Evolutionary conservation across 2,113 vertebrate genomes (phyloP).

Genomic region (Osmerus eperlanus): DNA sequence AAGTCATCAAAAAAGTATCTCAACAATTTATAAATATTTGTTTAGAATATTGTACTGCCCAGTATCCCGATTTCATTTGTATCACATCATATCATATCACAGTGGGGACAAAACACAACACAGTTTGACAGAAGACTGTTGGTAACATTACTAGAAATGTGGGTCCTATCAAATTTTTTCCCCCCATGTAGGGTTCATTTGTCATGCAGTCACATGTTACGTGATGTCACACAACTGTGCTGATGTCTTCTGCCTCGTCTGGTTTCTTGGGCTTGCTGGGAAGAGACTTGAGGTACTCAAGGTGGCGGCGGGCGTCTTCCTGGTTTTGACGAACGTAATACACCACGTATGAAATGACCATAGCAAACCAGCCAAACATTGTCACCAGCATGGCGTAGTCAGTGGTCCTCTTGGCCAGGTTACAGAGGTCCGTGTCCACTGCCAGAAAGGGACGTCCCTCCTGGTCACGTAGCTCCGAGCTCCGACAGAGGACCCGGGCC

Average conservation of each 20-base stretch:
- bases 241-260: constrained; percentile 92
- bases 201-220: constrained; percentile 10
- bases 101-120: not conserved
- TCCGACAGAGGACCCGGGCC: constrained; percentile 90
- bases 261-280: constrained; percentile 98
- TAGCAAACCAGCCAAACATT: constrained; percentile 99
- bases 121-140: not conserved
- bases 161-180: constrained; percentile 28
- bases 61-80: too few species aligned
- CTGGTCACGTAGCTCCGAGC: constrained; percentile 87
- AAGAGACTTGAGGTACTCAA: constrained; percentile 99
- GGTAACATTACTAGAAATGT: constrained; percentile 28
- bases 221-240: constrained; percentile 89
- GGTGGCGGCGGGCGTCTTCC: constrained; percentile 94
- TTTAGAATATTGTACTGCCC: too few species aligned
- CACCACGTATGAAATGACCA: constrained; percentile 98
- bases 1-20: too few species aligned
- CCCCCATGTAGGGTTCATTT: not conserved
- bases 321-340: constrained; percentile 98
- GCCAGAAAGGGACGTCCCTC: constrained; percentile 88
- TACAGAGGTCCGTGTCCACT: constrained; percentile 91
- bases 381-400: constrained; percentile 99
- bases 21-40: too few species aligned
- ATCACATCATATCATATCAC: too few species aligned
- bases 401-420: constrained; percentile 93